Evolutionary conservation across 2,113 vertebrate genomes (phyloP).

Genomic region (Nerophis ophidion): DNA sequence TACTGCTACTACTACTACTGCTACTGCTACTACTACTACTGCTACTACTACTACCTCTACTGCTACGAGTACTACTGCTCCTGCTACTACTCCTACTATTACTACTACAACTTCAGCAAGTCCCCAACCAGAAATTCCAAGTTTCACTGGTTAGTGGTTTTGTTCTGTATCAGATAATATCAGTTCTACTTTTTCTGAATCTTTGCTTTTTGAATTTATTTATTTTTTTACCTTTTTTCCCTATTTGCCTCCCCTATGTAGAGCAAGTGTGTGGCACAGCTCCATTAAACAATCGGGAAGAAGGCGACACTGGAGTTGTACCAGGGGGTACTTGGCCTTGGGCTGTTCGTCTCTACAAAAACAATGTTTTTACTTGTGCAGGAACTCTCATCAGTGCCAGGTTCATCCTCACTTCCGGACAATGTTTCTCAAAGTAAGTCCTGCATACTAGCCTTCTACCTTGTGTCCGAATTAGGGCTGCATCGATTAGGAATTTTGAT

Average conservation of each 20-base stretch:
- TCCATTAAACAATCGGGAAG: neutral
- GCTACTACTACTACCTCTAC: too few species aligned
- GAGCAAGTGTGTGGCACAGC: neutral
- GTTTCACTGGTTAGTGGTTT: neutral
- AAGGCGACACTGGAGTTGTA: constrained; percentile 10
- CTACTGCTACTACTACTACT: too few species aligned
- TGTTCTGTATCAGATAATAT: too few species aligned
- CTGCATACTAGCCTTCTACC: too few species aligned
- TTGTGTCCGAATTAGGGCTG: too few species aligned
- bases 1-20: too few species aligned
- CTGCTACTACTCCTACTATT: too few species aligned
- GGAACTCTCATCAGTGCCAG: constrained; percentile 64
- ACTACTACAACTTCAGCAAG: neutral
- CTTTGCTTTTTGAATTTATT: too few species aligned
- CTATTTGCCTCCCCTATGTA: neutral
- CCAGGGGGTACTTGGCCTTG: constrained; percentile 66
- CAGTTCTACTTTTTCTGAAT: neutral
- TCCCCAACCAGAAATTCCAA: neutral
- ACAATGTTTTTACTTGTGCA: constrained; percentile 51
- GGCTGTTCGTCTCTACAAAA: constrained; percentile 67
- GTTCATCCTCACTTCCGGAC: constrained; percentile 62
- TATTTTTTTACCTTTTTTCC: constrained; percentile 3
- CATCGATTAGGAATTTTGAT: too few species aligned
- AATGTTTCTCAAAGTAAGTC: constrained; percentile 52
- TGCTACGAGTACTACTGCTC: too few species aligned